These are phyloP conservation scores for Oenanthe melanoleuca DNA, from an alignment of 2,113 vertebrate genomes.

Conservation along the genomic window DNA sequence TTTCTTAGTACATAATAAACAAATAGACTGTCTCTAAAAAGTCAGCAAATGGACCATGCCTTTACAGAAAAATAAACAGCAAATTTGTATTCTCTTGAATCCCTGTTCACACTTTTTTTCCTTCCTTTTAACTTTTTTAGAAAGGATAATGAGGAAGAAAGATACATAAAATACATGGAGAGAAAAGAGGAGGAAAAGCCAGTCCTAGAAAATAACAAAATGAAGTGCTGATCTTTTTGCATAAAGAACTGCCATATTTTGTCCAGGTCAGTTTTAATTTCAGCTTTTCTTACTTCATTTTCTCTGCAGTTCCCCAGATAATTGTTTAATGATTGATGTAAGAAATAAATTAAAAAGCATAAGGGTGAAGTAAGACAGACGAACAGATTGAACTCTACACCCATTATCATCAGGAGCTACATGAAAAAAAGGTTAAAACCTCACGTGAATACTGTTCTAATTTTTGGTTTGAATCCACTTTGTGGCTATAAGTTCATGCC, in stretches of 20 bases:
- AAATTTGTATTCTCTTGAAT: neutral
- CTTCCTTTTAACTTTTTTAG: neutral
- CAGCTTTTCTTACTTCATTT: neutral
- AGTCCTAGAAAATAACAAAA: neutral
- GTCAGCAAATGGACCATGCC: neutral
- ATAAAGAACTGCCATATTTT: neutral
- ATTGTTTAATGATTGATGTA: neutral
- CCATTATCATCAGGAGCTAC: neutral
- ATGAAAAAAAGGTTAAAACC: neutral
- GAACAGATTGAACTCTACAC: neutral
- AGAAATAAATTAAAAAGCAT: neutral
- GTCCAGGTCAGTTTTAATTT: neutral
- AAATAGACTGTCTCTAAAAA: neutral
- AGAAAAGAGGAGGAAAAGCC: rapidly evolving
- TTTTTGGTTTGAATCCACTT: neutral
- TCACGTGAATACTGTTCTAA: neutral
- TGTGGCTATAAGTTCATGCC: neutral
- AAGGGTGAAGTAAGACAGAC: neutral
- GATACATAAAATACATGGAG: neutral
- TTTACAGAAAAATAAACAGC: neutral
- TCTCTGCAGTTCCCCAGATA: neutral
- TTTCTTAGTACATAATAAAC: neutral
- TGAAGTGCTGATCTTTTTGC: neutral
- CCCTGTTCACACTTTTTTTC: neutral
- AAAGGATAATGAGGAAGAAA: neutral